Percentiles rank a stretch among this genome's conserved stretches.
These are phyloP conservation scores for Onychostoma macrolepis DNA, from an alignment of 2,113 vertebrate genomes.

Conservation along the genomic window DNA sequence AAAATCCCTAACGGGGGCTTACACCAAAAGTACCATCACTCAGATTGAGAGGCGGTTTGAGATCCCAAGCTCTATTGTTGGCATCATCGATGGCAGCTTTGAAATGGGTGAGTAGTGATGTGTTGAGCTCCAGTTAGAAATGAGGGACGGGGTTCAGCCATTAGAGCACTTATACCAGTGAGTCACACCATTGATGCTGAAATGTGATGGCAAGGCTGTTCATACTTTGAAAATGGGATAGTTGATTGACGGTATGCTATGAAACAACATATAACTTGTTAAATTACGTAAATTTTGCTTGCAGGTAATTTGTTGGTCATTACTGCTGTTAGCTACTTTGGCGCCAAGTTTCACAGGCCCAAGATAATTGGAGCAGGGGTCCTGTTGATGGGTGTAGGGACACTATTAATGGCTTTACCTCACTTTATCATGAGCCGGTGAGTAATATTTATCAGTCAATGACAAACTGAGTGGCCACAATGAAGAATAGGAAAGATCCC, in stretches of 20 bases:
- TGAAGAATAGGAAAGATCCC: neutral
- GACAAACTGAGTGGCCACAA: neutral
- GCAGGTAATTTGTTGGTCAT: slow-evolving; percentile 93
- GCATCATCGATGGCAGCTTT: slow-evolving; percentile 82
- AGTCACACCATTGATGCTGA: neutral
- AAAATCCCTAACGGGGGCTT: slow-evolving; percentile 78
- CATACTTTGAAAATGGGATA: neutral
- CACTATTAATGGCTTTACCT: slow-evolving; percentile 88
- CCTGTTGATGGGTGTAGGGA: slow-evolving; percentile 89
- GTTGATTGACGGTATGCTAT: neutral
- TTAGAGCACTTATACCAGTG: slow-evolving; percentile 14
- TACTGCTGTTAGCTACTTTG: slow-evolving; percentile 92
- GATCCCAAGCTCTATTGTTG: slow-evolving; percentile 77
- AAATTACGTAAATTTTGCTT: neutral
- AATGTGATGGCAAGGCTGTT: neutral
- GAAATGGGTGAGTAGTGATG: slow-evolving; percentile 77
- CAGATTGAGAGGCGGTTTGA: slow-evolving; percentile 83
- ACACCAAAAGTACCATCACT: slow-evolving; percentile 81
- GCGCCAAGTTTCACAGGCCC: slow-evolving; percentile 90
- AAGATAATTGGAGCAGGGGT: slow-evolving; percentile 90
- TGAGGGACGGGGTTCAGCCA: neutral
- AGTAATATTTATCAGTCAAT: slow-evolving; percentile 58
- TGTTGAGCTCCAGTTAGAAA: neutral
- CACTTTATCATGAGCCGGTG: slow-evolving; percentile 94
- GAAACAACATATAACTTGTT: neutral